These are phyloP conservation scores for Lepidostoma basale DNA, from an alignment of 1,140 invertebrate species.

Conservation along the genomic window DNA sequence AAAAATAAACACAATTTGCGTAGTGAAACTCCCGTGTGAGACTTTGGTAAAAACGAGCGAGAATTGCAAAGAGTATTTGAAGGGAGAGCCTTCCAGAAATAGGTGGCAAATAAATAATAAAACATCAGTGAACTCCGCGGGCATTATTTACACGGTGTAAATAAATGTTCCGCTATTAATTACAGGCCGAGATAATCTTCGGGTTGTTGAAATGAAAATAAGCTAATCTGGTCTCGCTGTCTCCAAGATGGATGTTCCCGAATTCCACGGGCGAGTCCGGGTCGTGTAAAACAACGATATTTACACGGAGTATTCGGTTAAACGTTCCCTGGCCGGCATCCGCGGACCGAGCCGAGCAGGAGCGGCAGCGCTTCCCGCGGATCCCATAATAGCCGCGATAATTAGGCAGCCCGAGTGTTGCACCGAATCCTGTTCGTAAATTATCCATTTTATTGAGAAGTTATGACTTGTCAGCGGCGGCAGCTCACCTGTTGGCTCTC, in stretches of 20 bases:
- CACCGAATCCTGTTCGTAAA: slow-evolving; percentile 35
- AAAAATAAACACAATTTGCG: too few species aligned
- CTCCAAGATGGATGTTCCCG: slow-evolving; percentile 36
- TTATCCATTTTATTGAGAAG: slow-evolving; percentile 44
- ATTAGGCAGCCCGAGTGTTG: slow-evolving; percentile 4
- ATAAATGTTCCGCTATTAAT: slow-evolving; percentile 41
- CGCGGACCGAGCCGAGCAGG: not conserved
- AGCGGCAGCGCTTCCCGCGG: not conserved
- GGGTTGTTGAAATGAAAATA: slow-evolving; percentile 45
- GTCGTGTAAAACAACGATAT: slow-evolving; percentile 38
- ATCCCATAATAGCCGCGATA: slow-evolving; percentile 30
- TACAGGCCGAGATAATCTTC: slow-evolving; percentile 40
- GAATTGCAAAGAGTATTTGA: too few species aligned
- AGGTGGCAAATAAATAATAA: slow-evolving; percentile 27
- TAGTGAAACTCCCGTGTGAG: too few species aligned
- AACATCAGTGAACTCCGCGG: slow-evolving; percentile 18
- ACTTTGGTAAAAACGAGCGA: too few species aligned
- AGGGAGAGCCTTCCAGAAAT: slow-evolving; percentile 7
- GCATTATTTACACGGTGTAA: slow-evolving; percentile 33
- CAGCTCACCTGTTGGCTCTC: slow-evolving; percentile 40
- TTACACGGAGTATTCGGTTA: slow-evolving; percentile 35
- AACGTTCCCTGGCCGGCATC: not conserved
- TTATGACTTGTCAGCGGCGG: slow-evolving; percentile 44
- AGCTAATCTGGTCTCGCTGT: slow-evolving; percentile 42
- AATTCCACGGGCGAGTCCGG: slow-evolving; percentile 34